Conservation (phyloP, 2,113 vertebrate species). For the Calypte anna region DNA sequence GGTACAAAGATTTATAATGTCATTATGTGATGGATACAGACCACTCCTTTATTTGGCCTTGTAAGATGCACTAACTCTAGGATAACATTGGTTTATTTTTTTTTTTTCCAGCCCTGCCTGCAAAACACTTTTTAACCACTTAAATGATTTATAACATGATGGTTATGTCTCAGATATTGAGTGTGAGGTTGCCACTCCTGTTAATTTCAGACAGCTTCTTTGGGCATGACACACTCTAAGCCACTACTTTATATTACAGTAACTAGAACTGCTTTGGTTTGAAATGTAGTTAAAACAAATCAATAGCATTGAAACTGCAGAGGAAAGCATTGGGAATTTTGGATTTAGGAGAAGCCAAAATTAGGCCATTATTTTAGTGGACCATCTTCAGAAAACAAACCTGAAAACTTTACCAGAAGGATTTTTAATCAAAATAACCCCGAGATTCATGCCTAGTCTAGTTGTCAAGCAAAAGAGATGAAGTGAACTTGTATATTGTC, state of each 20-base stretch:
- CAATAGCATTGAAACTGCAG: not conserved
- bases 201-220: not conserved
- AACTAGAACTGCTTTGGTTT: slow-evolving; percentile 2
- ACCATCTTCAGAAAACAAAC: not conserved
- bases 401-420: not conserved
- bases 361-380: not conserved
- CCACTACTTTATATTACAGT: not conserved
- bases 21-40: slow-evolving; percentile 69
- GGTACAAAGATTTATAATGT: slow-evolving; percentile 78
- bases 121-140: slow-evolving; percentile 28
- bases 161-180: not conserved
- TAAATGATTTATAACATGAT: not conserved
- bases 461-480: not conserved
- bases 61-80: slow-evolving; percentile 43
- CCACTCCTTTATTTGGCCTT: slow-evolving; percentile 65
- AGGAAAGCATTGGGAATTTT: not conserved
- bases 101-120: slow-evolving; percentile 38
- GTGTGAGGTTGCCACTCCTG: not conserved
- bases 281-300: slow-evolving; percentile 4
- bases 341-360: not conserved
- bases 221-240: not conserved
- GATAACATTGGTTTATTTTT: slow-evolving; percentile 50
- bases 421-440: not conserved
- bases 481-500: not conserved
- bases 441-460: not conserved